These are phyloP conservation scores for Cairina moschata DNA, from an alignment of 2,113 vertebrate genomes.

Conservation along the genomic window DNA sequence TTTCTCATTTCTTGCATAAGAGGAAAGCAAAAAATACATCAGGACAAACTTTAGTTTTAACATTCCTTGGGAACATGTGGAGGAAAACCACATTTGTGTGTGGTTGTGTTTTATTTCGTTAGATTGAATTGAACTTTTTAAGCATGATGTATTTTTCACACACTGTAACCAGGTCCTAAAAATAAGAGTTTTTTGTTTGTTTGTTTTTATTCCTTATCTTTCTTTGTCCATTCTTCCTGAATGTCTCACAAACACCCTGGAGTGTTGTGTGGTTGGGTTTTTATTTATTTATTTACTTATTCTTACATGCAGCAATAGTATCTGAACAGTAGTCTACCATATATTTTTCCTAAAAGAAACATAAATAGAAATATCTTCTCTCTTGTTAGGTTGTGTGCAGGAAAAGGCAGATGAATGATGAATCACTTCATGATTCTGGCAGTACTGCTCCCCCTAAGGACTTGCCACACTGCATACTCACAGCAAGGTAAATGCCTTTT, in stretches of 20 bases:
- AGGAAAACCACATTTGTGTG: not conserved
- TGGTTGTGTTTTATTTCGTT: not conserved
- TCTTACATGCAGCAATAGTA: not conserved
- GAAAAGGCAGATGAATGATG: constrained; percentile 58
- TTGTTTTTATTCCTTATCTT: not conserved
- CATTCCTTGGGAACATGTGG: not conserved
- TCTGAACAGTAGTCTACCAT: not conserved
- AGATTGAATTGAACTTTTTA: not conserved
- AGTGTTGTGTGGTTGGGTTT: not conserved
- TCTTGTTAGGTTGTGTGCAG: constrained; percentile 53
- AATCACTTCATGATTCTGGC: constrained; percentile 21
- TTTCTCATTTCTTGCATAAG: not conserved
- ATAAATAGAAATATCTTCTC: not conserved
- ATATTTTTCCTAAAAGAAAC: not conserved
- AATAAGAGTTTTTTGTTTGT: not conserved
- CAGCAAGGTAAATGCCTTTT: constrained; percentile 67
- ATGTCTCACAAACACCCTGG: not conserved
- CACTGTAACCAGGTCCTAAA: not conserved
- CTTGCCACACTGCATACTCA: not conserved
- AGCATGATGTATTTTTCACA: not conserved
- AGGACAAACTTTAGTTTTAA: not conserved
- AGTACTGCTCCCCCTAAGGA: constrained; percentile 11
- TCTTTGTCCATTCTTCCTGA: not conserved
- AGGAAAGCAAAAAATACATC: not conserved
- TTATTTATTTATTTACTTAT: not conserved